These are phyloP conservation scores for Cyprinodon brontotheroides DNA, from an alignment of 2,113 vertebrate species.

Conservation along the genomic window DNA sequence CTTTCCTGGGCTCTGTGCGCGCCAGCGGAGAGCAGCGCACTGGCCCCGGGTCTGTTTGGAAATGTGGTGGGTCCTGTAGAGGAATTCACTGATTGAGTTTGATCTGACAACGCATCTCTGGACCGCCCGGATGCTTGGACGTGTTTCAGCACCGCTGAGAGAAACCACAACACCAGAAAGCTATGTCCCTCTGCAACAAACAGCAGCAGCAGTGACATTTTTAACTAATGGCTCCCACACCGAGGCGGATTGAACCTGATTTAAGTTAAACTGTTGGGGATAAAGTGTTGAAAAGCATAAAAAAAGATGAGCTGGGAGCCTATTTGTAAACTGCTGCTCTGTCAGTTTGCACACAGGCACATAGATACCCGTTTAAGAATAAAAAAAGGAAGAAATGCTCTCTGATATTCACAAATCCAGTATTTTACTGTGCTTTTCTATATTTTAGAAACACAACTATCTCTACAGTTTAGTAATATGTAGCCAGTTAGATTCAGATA, in stretches of 20 bases:
- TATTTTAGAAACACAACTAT: neutral
- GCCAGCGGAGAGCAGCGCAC: slow-evolving; percentile 64
- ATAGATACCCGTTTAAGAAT: too few species aligned
- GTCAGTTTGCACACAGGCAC: neutral
- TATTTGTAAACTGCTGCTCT: neutral
- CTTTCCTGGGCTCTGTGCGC: slow-evolving; percentile 61
- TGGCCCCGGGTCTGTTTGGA: slow-evolving; percentile 78
- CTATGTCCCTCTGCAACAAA: slow-evolving; percentile 48
- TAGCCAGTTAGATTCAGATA: neutral
- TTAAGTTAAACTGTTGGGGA: neutral
- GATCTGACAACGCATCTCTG: slow-evolving; percentile 84
- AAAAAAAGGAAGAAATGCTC: too few species aligned
- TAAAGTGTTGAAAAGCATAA: neutral
- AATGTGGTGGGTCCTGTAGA: slow-evolving; percentile 80
- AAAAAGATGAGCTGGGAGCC: neutral
- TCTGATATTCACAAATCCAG: too few species aligned
- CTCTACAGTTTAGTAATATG: neutral
- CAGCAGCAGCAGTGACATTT: slow-evolving; percentile 50
- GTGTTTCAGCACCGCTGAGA: slow-evolving; percentile 77
- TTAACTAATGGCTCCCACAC: slow-evolving; percentile 12
- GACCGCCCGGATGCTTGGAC: slow-evolving; percentile 82
- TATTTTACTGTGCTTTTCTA: neutral
- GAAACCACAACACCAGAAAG: slow-evolving; percentile 73
- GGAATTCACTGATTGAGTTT: slow-evolving; percentile 84
- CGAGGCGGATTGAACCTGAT: neutral